Percentiles rank a stretch among this genome's conserved stretches.
phyloP scores from a whole-genome alignment of 1,140 invertebrate genomes.

The Drosophila tani region DNA sequence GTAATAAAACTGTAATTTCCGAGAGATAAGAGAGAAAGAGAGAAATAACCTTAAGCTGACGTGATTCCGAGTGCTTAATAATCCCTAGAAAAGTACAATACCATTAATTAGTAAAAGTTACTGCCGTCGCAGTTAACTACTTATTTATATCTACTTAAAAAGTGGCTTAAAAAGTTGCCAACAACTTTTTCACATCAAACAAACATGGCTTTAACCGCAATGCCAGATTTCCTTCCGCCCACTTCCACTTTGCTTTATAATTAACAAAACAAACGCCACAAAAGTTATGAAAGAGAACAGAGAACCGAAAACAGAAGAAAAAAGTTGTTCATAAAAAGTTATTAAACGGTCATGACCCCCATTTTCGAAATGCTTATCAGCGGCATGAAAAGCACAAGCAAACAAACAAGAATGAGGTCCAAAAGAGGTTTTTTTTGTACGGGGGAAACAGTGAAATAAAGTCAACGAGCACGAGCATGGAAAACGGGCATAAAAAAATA shows the following conservation, averaged over 20 bases:
- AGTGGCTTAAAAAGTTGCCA: slow-evolving; percentile 30
- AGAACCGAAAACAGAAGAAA: slow-evolving; percentile 39
- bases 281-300: slow-evolving; percentile 55
- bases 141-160: slow-evolving; percentile 33
- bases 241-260: slow-evolving; percentile 47
- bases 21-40: slow-evolving; percentile 17
- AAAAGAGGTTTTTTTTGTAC: slow-evolving; percentile 17
- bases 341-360: slow-evolving; percentile 84
- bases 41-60: slow-evolving; percentile 16
- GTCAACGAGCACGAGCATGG: slow-evolving; percentile 33
- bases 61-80: slow-evolving; percentile 24
- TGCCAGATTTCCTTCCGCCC: slow-evolving; percentile 22
- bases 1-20: slow-evolving; percentile 20
- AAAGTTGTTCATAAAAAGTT: slow-evolving; percentile 75
- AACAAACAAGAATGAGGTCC: slow-evolving; percentile 31
- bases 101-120: slow-evolving; percentile 42
- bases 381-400: slow-evolving; percentile 47
- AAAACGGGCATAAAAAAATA: slow-evolving; percentile 59
- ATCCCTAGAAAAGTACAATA: slow-evolving; percentile 6
- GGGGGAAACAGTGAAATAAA: slow-evolving; percentile 1
- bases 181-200: slow-evolving; percentile 19
- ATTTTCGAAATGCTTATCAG: slow-evolving; percentile 82
- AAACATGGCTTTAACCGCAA: slow-evolving; percentile 25
- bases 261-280: slow-evolving; percentile 62
- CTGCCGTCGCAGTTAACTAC: slow-evolving; percentile 9